These are phyloP conservation scores for Oceanodroma tethys DNA, from an alignment of 2,113 vertebrate genomes.

Conservation along the genomic window DNA sequence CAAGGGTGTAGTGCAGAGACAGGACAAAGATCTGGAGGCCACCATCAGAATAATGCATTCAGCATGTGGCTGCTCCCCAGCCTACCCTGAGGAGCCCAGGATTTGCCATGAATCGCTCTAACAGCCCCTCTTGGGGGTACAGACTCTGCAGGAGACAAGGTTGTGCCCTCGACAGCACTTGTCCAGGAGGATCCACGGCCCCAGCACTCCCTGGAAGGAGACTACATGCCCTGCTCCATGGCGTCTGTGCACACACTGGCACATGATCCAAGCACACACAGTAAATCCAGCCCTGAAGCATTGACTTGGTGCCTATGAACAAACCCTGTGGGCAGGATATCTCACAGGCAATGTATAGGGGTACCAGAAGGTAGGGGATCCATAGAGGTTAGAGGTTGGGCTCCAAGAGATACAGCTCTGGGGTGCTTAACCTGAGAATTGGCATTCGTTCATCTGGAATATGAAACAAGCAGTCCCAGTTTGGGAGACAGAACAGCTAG, in stretches of 20 bases:
- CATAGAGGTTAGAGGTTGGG: neutral
- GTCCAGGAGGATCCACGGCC: neutral
- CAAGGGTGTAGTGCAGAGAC: neutral
- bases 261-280: neutral
- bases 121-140: neutral
- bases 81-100: neutral
- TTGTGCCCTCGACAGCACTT: neutral
- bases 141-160: neutral
- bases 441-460: neutral
- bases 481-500: neutral
- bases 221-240: neutral
- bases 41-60: accelerated
- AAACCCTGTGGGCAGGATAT: neutral
- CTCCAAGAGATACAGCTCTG: neutral
- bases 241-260: neutral
- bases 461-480: neutral
- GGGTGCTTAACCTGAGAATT: neutral
- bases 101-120: neutral
- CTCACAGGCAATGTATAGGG: accelerated
- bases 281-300: neutral
- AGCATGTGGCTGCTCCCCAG: neutral
- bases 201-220: neutral
- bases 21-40: neutral
- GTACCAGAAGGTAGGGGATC: neutral
- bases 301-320: neutral